Evolutionary conservation across 1,140 invertebrate genomes (phyloP).

Genomic region (Antheraea pernyi): DNA sequence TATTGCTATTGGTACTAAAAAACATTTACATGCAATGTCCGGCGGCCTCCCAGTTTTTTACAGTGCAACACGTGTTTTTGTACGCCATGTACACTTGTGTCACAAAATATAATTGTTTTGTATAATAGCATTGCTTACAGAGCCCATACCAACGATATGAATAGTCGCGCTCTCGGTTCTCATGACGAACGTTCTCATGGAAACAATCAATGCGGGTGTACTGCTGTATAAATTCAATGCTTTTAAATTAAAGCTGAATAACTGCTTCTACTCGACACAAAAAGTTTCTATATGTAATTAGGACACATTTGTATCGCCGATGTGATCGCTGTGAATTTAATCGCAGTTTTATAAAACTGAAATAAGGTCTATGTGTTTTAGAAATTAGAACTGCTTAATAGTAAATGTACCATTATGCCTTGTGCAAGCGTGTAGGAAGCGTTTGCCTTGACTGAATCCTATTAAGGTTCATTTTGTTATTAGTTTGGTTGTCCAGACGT

Average conservation of each 20-base stretch:
- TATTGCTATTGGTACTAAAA: not conserved
- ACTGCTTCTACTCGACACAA: conserved; percentile 24
- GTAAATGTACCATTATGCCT: conserved; percentile 8
- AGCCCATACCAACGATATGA: conserved; percentile 34
- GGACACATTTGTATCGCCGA: not conserved
- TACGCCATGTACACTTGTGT: not conserved
- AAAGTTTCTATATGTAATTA: not conserved
- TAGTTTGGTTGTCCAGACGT: conserved; percentile 19
- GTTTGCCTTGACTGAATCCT: conserved; percentile 22
- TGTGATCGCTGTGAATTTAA: not conserved
- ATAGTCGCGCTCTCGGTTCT: conserved; percentile 47
- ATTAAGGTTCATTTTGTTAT: conserved; percentile 25
- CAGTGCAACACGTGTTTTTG: not conserved
- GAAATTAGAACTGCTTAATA: not conserved
- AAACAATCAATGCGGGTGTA: conserved; percentile 58
- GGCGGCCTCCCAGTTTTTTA: not conserved
- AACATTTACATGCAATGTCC: not conserved
- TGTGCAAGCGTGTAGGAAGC: conserved; percentile 24
- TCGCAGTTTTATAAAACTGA: too few species aligned
- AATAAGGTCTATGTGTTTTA: not conserved
- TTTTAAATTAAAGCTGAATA: conserved; percentile 46
- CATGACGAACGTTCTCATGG: conserved; percentile 55
- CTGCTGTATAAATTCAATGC: conserved; percentile 46
- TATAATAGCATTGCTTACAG: conserved; percentile 17
- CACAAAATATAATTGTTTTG: conserved; percentile 4